phyloP scores from a whole-genome alignment of 92 coral and sea anemone species.

The Isaurus tuberculatus region DNA sequence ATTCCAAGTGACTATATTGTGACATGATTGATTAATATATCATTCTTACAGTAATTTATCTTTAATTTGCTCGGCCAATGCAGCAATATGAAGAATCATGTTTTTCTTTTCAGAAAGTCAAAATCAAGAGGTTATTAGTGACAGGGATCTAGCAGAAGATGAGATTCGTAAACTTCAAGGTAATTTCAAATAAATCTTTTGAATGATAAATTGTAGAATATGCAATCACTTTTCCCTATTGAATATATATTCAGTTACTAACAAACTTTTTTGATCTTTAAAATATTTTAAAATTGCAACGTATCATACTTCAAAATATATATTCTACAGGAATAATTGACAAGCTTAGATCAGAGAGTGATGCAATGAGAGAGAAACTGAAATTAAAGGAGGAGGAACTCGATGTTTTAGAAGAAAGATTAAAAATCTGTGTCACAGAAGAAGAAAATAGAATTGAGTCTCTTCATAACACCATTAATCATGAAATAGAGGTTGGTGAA shows the following conservation, averaged over 20 bases:
- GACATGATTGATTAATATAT: too few species aligned
- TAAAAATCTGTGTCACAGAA: constrained; percentile 39
- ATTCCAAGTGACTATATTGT: too few species aligned
- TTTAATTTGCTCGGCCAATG: too few species aligned
- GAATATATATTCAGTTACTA: too few species aligned
- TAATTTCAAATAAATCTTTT: constrained; percentile 17
- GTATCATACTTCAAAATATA: neutral
- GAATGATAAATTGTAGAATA: too few species aligned
- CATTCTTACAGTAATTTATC: too few species aligned
- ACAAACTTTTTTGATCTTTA: too few species aligned
- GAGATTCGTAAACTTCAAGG: constrained; percentile 85
- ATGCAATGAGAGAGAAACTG: constrained; percentile 53
- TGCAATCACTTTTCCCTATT: too few species aligned
- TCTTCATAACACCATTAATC: constrained; percentile 55
- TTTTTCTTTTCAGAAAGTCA: constrained; percentile 60
- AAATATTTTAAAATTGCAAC: too few species aligned
- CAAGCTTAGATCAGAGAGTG: constrained; percentile 68
- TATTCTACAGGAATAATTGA: constrained; percentile 64
- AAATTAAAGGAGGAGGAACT: constrained; percentile 57
- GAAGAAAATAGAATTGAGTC: constrained; percentile 52
- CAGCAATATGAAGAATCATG: too few species aligned
- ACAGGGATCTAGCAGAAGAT: constrained; percentile 88
- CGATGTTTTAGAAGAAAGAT: constrained; percentile 42
- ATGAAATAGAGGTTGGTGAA: constrained; percentile 65
- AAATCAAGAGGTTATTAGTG: constrained; percentile 66